Conservation (phyloP, 2,888 invertebrate species). For the Tubiluchus corallicola region DNA sequence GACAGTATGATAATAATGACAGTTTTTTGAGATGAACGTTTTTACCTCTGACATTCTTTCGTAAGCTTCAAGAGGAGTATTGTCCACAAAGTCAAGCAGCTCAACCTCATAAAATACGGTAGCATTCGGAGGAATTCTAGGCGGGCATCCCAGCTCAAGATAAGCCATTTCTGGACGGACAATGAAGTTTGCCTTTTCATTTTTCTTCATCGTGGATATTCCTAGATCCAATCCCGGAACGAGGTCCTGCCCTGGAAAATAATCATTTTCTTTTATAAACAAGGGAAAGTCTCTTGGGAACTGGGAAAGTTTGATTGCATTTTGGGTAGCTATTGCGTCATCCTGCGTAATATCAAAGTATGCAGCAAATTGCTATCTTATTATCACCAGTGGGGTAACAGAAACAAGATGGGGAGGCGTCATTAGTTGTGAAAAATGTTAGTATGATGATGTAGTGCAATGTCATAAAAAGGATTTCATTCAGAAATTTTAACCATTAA, state of each 20-base stretch:
- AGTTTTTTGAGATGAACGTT: slow-evolving; percentile 15
- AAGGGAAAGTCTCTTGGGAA: too few species aligned
- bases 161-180: slow-evolving; percentile 53
- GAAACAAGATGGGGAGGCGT: too few species aligned
- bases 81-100: slow-evolving; percentile 41
- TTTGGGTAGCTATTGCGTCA: slow-evolving; percentile 26
- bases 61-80: slow-evolving; percentile 32
- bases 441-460: too few species aligned
- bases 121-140: slow-evolving; percentile 49
- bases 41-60: slow-evolving; percentile 30
- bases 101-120: slow-evolving; percentile 55
- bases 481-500: too few species aligned
- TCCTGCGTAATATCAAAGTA: slow-evolving; percentile 32
- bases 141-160: slow-evolving; percentile 52
- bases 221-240: slow-evolving; percentile 50
- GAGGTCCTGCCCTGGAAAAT: slow-evolving; percentile 10
- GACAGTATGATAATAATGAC: not conserved
- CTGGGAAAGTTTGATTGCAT: too few species aligned
- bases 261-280: too few species aligned
- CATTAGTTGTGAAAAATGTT: too few species aligned
- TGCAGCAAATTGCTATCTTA: too few species aligned
- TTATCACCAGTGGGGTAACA: too few species aligned
- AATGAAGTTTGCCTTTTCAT: slow-evolving; percentile 56
- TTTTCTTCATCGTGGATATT: slow-evolving; percentile 53
- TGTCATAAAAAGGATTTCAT: too few species aligned